phyloP scores from a whole-genome alignment of 2,113 vertebrate species.

The Scartelaos histophorus region DNA sequence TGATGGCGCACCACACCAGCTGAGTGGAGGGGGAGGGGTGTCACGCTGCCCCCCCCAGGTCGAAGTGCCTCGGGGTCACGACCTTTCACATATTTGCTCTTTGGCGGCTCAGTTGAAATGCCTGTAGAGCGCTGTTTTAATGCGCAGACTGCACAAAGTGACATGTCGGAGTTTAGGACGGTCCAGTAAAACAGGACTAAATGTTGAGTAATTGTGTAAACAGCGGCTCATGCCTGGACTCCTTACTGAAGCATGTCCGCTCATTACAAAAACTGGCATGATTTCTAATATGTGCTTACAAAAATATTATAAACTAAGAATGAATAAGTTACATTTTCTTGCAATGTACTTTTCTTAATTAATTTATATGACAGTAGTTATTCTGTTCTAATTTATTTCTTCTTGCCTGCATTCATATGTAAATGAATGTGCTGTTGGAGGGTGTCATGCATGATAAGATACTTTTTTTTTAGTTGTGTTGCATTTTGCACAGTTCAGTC shows the following conservation, averaged over 20 bases:
- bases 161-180: conserved; percentile 2
- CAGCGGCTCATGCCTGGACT: conserved; percentile 39
- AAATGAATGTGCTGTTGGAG: conserved; percentile 45
- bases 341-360: conserved; percentile 67
- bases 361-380: conserved; percentile 69
- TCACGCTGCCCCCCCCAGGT: conserved; percentile 10
- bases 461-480: conserved; percentile 59
- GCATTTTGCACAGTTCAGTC: conserved; percentile 82
- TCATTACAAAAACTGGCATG: conserved; percentile 60
- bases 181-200: conserved; percentile 1
- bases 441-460: conserved; percentile 69
- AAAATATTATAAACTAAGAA: conserved; percentile 63
- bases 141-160: conserved; percentile 7
- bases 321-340: conserved; percentile 53
- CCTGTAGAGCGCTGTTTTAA: conserved; percentile 3
- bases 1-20: conserved; percentile 75
- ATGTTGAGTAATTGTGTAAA: conserved; percentile 45
- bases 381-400: conserved; percentile 91
- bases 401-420: conserved; percentile 82
- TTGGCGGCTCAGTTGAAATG: conserved; percentile 26
- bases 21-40: conserved; percentile 53
- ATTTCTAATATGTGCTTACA: conserved; percentile 45
- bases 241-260: conserved; percentile 54
- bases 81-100: conserved; percentile 43
- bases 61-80: conserved; percentile 37